A percentile compares a stretch with the other conserved stretches of the same genome.
These are phyloP conservation scores for Lasiurus borealis DNA, from an alignment of 2,113 vertebrate genomes.

Conservation along the genomic window DNA sequence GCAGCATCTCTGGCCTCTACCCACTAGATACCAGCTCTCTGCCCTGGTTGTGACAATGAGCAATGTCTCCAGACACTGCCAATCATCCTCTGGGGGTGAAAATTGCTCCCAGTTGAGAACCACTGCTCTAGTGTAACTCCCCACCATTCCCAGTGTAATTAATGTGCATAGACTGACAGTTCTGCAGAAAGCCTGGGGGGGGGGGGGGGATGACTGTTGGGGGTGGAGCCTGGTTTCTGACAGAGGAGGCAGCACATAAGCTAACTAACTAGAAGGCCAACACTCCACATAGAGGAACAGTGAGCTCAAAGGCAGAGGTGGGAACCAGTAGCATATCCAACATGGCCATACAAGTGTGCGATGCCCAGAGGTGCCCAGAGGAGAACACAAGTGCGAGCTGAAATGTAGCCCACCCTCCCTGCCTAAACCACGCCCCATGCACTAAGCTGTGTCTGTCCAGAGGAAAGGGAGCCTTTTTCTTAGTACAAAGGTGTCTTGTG, in stretches of 20 bases:
- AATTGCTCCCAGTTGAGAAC: neutral
- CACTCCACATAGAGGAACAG: neutral
- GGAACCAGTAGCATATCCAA: rapidly evolving
- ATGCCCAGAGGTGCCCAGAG: neutral
- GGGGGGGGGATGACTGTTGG: neutral
- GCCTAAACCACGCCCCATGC: neutral
- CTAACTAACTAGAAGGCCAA: neutral
- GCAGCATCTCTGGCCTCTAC: neutral
- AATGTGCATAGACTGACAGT: neutral
- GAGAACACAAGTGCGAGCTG: neutral
- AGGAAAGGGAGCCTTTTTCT: neutral
- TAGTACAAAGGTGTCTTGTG: neutral
- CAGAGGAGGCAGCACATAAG: neutral
- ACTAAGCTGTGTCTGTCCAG: neutral
- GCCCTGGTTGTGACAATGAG: neutral
- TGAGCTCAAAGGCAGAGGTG: neutral
- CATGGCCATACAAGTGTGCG: neutral
- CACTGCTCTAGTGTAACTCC: neutral
- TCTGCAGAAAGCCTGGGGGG: neutral
- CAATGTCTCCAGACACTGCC: neutral
- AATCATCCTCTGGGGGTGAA: neutral
- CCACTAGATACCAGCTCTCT: neutral
- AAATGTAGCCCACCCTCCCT: neutral
- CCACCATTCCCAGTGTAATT: neutral
- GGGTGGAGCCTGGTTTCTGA: neutral